phyloP scores from a whole-genome alignment of 2,888 invertebrate species.

The Neuroscelio doddi region DNA sequence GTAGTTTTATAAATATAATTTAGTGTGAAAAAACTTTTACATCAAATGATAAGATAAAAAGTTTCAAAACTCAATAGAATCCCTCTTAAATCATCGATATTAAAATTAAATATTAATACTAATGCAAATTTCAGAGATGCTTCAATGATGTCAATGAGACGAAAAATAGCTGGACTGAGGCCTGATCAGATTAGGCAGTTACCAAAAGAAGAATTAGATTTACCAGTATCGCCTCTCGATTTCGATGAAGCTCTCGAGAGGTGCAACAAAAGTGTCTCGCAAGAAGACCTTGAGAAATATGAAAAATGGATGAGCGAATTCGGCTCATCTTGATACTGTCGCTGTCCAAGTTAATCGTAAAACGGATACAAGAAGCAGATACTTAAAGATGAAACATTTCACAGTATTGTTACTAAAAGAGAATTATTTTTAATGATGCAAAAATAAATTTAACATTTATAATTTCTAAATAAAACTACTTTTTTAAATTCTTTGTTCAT shows the following conservation, averaged over 20 bases:
- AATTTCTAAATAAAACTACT: background rate
- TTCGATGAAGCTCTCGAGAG: constrained; percentile 94
- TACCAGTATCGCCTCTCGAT: constrained; percentile 93
- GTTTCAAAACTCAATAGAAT: background rate
- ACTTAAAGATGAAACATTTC: no score
- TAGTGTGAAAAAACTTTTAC: background rate
- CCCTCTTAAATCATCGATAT: no score
- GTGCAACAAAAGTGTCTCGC: constrained; percentile 97
- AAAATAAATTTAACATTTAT: background rate
- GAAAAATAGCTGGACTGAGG: constrained; percentile 92
- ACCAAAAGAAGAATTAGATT: constrained; percentile 94
- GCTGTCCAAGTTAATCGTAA: constrained; percentile 32
- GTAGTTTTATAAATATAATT: constrained; percentile 7
- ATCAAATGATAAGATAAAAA: no score
- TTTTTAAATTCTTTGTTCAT: no score
- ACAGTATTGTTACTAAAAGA: no score
- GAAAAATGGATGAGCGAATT: constrained; percentile 98
- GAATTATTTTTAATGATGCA: no score
- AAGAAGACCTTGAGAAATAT: constrained; percentile 95
- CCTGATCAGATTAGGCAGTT: constrained; percentile 96
- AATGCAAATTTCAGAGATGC: constrained; percentile 82
- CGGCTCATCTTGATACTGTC: constrained; percentile 86
- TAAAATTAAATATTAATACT: no score
- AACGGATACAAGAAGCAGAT: no score
- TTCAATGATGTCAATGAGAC: constrained; percentile 99